Percentiles rank a stretch among this genome's conserved stretches.
These are phyloP conservation scores for Tupaia chinensis DNA, from an alignment of 2,113 vertebrate genomes.

Conservation along the genomic window DNA sequence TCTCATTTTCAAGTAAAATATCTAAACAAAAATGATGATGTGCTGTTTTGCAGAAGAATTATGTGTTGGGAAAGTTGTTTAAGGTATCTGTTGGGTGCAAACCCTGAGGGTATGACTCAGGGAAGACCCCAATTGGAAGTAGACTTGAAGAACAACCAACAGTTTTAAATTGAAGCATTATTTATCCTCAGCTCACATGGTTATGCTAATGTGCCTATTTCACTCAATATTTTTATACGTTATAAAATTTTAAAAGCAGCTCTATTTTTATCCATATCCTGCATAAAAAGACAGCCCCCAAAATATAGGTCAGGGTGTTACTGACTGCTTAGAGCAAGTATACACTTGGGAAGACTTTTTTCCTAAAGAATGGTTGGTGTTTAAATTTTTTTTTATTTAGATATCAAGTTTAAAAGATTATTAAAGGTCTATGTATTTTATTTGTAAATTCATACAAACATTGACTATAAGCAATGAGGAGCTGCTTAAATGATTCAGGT, in stretches of 20 bases:
- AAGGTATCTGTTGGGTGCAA: not conserved
- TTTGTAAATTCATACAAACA: not conserved
- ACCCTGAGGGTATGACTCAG: not conserved
- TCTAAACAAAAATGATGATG: not conserved
- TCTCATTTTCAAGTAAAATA: not conserved
- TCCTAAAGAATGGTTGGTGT: not conserved
- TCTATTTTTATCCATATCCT: conserved; percentile 55
- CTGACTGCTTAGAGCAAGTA: conserved; percentile 36
- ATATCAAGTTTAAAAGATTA: not conserved
- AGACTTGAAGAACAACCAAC: not conserved
- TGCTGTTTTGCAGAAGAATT: not conserved
- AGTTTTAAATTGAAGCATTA: not conserved
- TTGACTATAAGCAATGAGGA: not conserved
- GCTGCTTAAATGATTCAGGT: not conserved
- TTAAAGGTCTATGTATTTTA: not conserved
- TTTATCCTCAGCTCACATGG: conserved; percentile 32
- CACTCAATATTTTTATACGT: conserved; percentile 56
- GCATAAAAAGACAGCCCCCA: conserved; percentile 16
- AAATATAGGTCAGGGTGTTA: conserved; percentile 74
- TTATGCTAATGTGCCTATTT: not conserved
- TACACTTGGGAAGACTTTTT: conserved; percentile 29
- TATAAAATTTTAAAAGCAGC: conserved; percentile 48
- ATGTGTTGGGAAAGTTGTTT: not conserved
- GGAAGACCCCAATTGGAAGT: not conserved
- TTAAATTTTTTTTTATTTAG: not conserved